Base-by-base conservation (phyloP, 2,797 vertebrate genomes). In the Melanotaenia boesemani region DNA sequence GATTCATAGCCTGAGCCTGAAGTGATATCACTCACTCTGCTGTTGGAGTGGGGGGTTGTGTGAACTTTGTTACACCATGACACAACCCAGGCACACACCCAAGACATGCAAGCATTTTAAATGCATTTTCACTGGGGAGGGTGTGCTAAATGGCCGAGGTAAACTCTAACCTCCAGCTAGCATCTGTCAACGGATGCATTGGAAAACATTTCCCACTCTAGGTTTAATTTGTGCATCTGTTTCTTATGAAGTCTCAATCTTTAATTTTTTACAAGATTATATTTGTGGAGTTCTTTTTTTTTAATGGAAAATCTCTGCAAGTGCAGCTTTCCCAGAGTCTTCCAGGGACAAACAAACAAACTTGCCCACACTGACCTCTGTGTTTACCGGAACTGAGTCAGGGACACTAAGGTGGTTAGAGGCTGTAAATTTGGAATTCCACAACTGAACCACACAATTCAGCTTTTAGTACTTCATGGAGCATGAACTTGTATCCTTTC, bases 391-490 rank as follows among this genome's bases (percentile, higher is more conserved):
- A 91, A 89, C 74, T 85, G 80, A 84, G 76, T 87, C 74, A 63
- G 73, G 79, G 84, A 86, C 82, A 80, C 44, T 28, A 26, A 70
- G 64, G 72, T 61, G 69, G 82, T 89, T 79, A 84, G 67, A 87
- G 82, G 83, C 85, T 70, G 79, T 89, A 91, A 93, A 91, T 85
- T 74, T 81, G 74, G 76, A 85, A 89, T 88, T 90, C 87, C 86
- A 82, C 82, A 83, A 87, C 48, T 78, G 82, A 92, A 86, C 85
- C 87, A 85, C 87, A 88, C 73, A 39, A 86, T 86, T 88, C 75
- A 67, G 88, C 86, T 73, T 82, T 91, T 91, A 82, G 77, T 62
- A 74, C 76, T 89, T 86, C 62, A 83, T 85, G 82, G 84, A 88
- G 86, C 87, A 48, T 92, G 86, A 88, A 88, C 86, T 83, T 78